phyloP scores from a whole-genome alignment of 1,140 invertebrate species.

The Phortica variegata region DNA sequence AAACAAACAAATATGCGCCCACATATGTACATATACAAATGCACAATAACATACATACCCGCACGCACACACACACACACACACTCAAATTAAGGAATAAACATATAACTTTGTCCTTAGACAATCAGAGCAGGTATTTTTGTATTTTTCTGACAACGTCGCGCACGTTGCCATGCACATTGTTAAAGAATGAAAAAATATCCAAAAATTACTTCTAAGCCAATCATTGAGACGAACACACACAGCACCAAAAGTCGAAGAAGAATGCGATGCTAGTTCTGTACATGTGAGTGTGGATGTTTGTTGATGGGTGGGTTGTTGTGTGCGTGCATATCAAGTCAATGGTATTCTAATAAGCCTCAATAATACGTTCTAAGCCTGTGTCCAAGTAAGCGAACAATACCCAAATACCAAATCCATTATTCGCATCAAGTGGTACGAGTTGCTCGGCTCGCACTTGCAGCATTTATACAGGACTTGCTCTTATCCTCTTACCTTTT shows the following conservation, averaged over 20 bases:
- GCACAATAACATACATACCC: no score
- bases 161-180: neutral
- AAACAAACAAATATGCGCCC: no score
- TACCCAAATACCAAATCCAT: slow-evolving; percentile 16
- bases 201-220: slow-evolving; percentile 28
- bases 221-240: no score
- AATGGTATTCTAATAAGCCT: slow-evolving; percentile 22
- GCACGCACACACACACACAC: no score
- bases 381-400: slow-evolving; percentile 15
- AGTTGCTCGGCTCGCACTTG: neutral
- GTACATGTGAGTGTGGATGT: neutral
- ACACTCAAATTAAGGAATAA: no score
- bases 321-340: slow-evolving; percentile 14
- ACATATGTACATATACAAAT: no score
- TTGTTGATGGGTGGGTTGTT: neutral
- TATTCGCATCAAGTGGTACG: slow-evolving; percentile 20
- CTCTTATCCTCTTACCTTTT: slow-evolving; percentile 8
- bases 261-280: neutral
- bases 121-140: no score
- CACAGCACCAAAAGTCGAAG: slow-evolving; percentile 5
- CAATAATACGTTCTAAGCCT: slow-evolving; percentile 34
- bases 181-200: slow-evolving; percentile 10
- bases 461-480: no score
- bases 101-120: no score
- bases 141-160: no score